Evolutionary conservation across 2,113 vertebrate species (phyloP).

Genomic region (Grammomys dolichurus): DNA sequence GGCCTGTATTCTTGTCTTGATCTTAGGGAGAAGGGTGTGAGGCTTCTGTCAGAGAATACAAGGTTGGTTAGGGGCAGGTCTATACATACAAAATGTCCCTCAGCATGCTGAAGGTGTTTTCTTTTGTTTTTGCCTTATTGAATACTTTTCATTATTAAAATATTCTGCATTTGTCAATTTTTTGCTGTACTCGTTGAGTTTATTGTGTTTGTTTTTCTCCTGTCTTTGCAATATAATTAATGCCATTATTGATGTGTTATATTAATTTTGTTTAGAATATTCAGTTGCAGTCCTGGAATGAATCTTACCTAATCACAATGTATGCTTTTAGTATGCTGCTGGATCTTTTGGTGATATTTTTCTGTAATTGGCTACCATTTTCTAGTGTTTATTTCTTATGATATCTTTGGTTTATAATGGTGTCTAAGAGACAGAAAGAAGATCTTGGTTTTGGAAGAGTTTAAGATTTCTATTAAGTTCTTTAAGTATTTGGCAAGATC

Average conservation of each 20-base stretch:
- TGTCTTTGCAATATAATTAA: background rate
- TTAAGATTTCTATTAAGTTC: background rate
- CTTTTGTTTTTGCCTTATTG: background rate
- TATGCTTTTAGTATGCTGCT: background rate
- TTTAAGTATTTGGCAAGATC: background rate
- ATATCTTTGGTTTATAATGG: background rate
- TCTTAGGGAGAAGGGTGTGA: background rate
- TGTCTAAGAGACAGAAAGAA: background rate
- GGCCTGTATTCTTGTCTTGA: background rate
- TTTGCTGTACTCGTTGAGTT: background rate
- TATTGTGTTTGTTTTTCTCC: background rate
- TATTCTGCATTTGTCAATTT: background rate
- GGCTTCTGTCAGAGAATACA: background rate
- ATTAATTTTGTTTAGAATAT: background rate
- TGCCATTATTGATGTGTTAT: background rate
- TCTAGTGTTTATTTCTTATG: background rate
- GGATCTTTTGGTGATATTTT: background rate
- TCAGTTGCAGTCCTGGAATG: background rate
- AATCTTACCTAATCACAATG: background rate
- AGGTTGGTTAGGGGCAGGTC: background rate
- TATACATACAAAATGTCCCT: background rate
- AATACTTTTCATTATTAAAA: background rate
- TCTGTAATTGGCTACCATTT: background rate
- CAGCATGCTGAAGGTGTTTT: background rate
- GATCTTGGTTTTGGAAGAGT: background rate